These are phyloP conservation scores for Pardosa pseudoannulata DNA, from an alignment of 2,888 invertebrate genomes.

Conservation along the genomic window DNA sequence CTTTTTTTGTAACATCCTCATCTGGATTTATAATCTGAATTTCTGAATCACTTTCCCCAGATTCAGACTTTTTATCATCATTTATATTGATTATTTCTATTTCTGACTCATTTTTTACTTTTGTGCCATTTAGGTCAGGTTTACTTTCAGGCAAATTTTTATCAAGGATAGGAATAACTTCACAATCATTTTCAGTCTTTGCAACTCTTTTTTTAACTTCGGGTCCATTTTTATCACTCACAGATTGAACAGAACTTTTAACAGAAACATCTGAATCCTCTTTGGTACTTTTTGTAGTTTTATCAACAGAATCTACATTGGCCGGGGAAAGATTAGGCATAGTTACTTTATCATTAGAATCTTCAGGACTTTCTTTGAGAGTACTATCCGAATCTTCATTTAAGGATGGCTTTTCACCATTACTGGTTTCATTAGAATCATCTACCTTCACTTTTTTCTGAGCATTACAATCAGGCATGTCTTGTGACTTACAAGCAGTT, in stretches of 20 bases:
- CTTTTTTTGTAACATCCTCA: slow-evolving; percentile 15
- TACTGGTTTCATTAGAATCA: not conserved
- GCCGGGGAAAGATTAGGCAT: slow-evolving; percentile 16
- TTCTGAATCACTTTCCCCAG: slow-evolving; percentile 55
- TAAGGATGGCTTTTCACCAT: not conserved
- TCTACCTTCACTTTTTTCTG: slow-evolving; percentile 3
- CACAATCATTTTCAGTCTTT: not conserved
- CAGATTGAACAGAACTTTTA: not conserved
- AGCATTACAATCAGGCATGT: not conserved
- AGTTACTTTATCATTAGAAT: slow-evolving; percentile 16
- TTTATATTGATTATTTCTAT: slow-evolving; percentile 50
- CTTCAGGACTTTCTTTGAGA: not conserved
- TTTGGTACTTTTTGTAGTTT: not conserved
- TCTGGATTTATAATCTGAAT: slow-evolving; percentile 49
- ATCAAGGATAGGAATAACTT: not conserved
- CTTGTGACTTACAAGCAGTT: not conserved
- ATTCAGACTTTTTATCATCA: slow-evolving; percentile 34
- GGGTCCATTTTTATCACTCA: not conserved
- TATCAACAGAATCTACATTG: not conserved
- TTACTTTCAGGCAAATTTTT: not conserved
- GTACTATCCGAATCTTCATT: not conserved
- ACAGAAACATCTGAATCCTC: not conserved
- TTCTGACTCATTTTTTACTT: slow-evolving; percentile 20
- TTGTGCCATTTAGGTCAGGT: not conserved
- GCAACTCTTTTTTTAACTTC: not conserved